These are phyloP conservation scores for Platyura marginata DNA, from an alignment of 1,140 invertebrate species.

Conservation along the genomic window DNA sequence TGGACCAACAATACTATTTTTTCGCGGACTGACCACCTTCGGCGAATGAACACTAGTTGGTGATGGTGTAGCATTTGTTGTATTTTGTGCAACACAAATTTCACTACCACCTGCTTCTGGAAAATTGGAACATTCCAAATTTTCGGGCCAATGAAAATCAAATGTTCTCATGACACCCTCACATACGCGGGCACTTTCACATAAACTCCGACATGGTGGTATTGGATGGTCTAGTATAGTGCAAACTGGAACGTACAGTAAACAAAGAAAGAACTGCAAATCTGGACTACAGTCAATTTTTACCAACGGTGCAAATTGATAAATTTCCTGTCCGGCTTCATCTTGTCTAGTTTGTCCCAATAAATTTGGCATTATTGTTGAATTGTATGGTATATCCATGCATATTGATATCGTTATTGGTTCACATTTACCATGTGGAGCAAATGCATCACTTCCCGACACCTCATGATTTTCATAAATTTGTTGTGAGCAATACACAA, in stretches of 20 bases:
- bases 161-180: conserved; percentile 84
- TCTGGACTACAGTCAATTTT: conserved; percentile 91
- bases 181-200: conserved; percentile 79
- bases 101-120: conserved; percentile 46
- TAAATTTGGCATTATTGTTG: conserved; percentile 91
- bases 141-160: conserved; percentile 86
- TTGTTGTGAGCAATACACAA: not conserved
- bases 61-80: conserved; percentile 25
- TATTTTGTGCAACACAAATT: conserved; percentile 79
- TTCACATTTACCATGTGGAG: conserved; percentile 74
- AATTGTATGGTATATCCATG: conserved; percentile 82
- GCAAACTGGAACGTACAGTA: conserved; percentile 90
- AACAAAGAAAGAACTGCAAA: conserved; percentile 89
- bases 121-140: conserved; percentile 79
- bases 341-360: conserved; percentile 86
- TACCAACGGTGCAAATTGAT: conserved; percentile 88
- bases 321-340: conserved; percentile 83
- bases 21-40: conserved; percentile 9
- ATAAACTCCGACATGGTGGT: conserved; percentile 81
- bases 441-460: not conserved
- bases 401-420: conserved; percentile 85
- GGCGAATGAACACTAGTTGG: conserved; percentile 14
- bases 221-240: conserved; percentile 79
- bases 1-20: conserved; percentile 1
- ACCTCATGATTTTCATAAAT: not conserved